Conservation (phyloP, 2,888 invertebrate genomes). For the Apamea epomidion region DNA sequence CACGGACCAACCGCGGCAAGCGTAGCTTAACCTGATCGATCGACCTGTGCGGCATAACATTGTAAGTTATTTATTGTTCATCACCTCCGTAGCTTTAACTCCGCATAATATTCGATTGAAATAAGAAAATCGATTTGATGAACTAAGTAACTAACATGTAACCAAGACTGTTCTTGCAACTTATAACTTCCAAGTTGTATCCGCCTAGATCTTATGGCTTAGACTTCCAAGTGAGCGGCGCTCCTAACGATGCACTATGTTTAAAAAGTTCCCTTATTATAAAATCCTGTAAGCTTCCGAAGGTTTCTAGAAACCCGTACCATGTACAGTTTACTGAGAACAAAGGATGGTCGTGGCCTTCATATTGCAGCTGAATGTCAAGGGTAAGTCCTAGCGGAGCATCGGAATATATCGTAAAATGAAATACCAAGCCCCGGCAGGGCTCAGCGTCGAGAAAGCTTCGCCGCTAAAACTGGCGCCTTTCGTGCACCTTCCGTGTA, state of each 20-base stretch:
- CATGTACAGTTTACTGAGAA: not conserved
- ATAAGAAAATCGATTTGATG: not conserved
- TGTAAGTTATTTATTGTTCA: not conserved
- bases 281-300: constrained; percentile 14
- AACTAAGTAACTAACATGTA: not conserved
- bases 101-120: not conserved
- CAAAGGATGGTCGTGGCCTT: constrained; percentile 24
- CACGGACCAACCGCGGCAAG: too few relatives aligned
- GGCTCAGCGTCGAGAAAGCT: constrained; percentile 10
- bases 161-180: not conserved
- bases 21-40: too few relatives aligned
- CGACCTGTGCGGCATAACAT: too few relatives aligned
- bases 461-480: constrained; percentile 15
- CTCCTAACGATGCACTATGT: constrained; percentile 9
- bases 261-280: constrained; percentile 3
- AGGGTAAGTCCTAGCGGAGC: constrained; percentile 29
- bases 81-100: not conserved
- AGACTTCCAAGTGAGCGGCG: constrained; percentile 4
- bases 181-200: not conserved
- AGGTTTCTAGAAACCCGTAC: constrained; percentile 7
- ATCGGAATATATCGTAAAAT: constrained; percentile 14
- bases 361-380: constrained; percentile 41
- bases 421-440: constrained; percentile 1
- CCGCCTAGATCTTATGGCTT: not conserved
- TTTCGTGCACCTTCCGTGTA: constrained; percentile 26